Percentiles rank a stretch among this genome's conserved stretches.
Conservation (phyloP, 2,113 vertebrate species). For the Brachypteracias leptosomus region DNA sequence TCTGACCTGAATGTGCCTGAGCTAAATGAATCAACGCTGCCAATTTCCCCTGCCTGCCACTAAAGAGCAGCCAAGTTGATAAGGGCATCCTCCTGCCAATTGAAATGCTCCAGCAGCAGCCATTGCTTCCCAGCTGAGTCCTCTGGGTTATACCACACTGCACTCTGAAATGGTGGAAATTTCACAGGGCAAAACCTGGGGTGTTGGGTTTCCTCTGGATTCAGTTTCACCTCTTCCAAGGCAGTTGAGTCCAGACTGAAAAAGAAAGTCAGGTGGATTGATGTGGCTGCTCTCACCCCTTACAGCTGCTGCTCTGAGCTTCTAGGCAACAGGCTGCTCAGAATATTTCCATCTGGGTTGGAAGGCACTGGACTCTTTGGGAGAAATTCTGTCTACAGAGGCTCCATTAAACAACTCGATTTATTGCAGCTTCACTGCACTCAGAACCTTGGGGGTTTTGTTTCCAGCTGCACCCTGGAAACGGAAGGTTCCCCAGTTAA, state of each 20-base stretch:
- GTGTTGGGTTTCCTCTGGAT: neutral
- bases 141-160: neutral
- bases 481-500: neutral
- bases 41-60: slow-evolving; percentile 52
- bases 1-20: slow-evolving; percentile 69
- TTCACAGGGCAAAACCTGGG: neutral
- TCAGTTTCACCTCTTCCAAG: neutral
- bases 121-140: neutral
- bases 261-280: neutral
- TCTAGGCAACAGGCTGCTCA: neutral
- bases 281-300: neutral
- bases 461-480: neutral
- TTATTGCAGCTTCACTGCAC: neutral
- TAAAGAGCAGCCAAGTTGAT: slow-evolving; percentile 20
- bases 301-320: neutral
- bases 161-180: neutral
- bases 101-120: neutral
- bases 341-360: neutral
- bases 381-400: neutral
- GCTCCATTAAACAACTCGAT: neutral
- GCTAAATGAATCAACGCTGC: slow-evolving; percentile 68
- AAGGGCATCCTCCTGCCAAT: slow-evolving; percentile 29
- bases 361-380: neutral
- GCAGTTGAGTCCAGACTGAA: neutral
- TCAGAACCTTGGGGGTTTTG: neutral